Evolutionary conservation across 2,113 vertebrate genomes (phyloP).

Genomic region (Anoplopoma fimbria): DNA sequence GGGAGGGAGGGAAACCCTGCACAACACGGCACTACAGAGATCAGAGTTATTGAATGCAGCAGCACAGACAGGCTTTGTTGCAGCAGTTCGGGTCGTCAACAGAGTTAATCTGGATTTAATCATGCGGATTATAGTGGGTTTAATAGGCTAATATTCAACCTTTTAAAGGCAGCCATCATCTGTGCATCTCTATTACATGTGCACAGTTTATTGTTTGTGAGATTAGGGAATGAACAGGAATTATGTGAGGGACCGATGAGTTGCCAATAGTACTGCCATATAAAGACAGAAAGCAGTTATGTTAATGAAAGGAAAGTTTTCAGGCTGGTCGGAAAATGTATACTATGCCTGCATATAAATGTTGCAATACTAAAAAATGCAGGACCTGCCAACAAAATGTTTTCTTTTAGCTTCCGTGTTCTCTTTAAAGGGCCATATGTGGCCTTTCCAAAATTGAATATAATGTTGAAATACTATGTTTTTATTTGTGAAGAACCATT

Average conservation of each 20-base stretch:
- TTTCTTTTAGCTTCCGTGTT: background rate
- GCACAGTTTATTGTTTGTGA: background rate
- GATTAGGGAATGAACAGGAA: slow-evolving; percentile 16
- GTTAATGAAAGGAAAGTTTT: background rate
- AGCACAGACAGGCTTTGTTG: slow-evolving; percentile 29
- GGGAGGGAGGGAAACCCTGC: slow-evolving; percentile 71
- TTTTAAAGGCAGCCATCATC: background rate
- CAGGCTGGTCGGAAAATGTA: background rate
- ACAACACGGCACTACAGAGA: slow-evolving; percentile 34
- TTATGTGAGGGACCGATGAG: slow-evolving; percentile 7
- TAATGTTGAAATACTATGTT: background rate
- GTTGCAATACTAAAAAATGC: background rate
- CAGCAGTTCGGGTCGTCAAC: slow-evolving; percentile 25
- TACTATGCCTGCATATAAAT: background rate
- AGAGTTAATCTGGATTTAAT: slow-evolving; percentile 41
- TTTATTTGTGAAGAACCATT: background rate
- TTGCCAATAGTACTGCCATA: background rate
- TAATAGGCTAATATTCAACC: slow-evolving; percentile 24
- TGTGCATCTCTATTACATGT: background rate
- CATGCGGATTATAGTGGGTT: background rate
- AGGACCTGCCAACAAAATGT: background rate
- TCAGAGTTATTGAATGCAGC: slow-evolving; percentile 42
- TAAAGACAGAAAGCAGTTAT: background rate
- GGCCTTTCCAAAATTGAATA: background rate
- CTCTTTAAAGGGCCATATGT: too few species aligned